Base-by-base conservation (phyloP, 2,888 invertebrate species). In the Scaptomyza parva region DNA sequence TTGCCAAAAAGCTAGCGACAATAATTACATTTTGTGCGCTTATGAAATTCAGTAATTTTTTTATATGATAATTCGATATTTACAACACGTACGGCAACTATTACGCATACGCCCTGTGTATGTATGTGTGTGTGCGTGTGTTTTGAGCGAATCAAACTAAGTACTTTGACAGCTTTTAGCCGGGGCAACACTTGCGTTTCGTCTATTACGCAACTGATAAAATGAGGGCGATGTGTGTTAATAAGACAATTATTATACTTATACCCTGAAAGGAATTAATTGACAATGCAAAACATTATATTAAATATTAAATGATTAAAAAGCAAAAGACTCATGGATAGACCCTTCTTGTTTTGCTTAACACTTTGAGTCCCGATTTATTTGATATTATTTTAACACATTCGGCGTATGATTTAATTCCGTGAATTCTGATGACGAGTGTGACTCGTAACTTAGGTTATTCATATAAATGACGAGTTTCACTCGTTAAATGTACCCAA, bases 51-150 rank as follows among this genome's bases (percentile, higher is more conserved):
- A 28, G 33, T 28, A 62, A 64, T 72, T 76, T 78, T 9, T 22
- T 76, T 78, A 2, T 22, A 5, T 61, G 48, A 66, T 48, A 41
- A 72, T 75, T 82, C 67, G 44, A 70, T 72, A 77, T 75, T 71
- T 71, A 68, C 63, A 60, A 60, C 83, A 76, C 81, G 84, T 77
- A 72, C 53, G 54, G 54, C 58, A 51, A 40, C 47, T 80, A 74
- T 86, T 80, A 68, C 84, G 71, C 84, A 80, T 79, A 76, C 86
- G 86, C 53, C 64, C 37, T 41, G 57, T 59, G 12, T 41, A 20
- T 22, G 24, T 20, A 40, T 41, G 57, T 59, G 12, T 41, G 26
- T 22, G 24, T 20, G 5, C n/a, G 35, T 8, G 14, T 37, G 9
- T 3, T 18, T 30, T 8, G 12, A 17, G 48, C 3, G 47, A 44